phyloP scores from a whole-genome alignment of 2,888 invertebrate genomes.

The Leptopilina myrica region DNA sequence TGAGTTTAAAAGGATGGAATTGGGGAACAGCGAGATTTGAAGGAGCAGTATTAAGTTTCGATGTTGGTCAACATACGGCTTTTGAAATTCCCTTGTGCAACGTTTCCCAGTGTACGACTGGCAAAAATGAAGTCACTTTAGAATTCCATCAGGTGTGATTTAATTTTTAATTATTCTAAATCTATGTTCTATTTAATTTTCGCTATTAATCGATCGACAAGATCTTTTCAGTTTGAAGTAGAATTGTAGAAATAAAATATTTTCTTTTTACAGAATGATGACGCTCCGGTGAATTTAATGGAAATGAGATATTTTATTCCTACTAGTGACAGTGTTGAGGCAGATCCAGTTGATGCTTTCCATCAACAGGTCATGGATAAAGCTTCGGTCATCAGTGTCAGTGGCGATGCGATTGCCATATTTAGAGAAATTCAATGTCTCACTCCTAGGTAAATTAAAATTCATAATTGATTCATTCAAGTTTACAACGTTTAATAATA shows the following conservation, averaged over 20 bases:
- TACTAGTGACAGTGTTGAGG: conserved; percentile 89
- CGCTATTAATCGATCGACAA: not conserved
- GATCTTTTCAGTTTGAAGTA: not conserved
- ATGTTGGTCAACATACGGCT: conserved; percentile 88
- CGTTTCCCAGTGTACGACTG: conserved; percentile 96
- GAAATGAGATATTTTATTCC: conserved; percentile 99
- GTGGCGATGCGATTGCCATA: conserved; percentile 98
- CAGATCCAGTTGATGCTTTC: conserved; percentile 97
- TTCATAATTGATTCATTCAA: too few relatives aligned
- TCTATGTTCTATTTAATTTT: not conserved
- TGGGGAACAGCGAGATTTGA: conserved; percentile 98
- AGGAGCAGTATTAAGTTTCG: conserved; percentile 91
- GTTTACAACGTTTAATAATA: too few relatives aligned
- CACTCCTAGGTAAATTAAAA: conserved; percentile 88
- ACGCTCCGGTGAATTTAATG: conserved; percentile 96
- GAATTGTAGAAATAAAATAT: conserved; percentile 15
- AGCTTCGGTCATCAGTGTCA: conserved; percentile 98
- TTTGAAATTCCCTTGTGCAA: conserved; percentile 98
- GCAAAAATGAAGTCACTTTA: conserved; percentile 98
- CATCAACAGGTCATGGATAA: conserved; percentile 97
- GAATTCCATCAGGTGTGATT: conserved; percentile 96
- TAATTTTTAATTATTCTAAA: not conserved
- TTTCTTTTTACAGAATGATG: conserved; percentile 88
- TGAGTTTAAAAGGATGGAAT: conserved; percentile 98
- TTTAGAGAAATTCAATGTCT: conserved; percentile 98